Conservation (phyloP, 2,113 vertebrate species). For the Eolophus roseicapilla region DNA sequence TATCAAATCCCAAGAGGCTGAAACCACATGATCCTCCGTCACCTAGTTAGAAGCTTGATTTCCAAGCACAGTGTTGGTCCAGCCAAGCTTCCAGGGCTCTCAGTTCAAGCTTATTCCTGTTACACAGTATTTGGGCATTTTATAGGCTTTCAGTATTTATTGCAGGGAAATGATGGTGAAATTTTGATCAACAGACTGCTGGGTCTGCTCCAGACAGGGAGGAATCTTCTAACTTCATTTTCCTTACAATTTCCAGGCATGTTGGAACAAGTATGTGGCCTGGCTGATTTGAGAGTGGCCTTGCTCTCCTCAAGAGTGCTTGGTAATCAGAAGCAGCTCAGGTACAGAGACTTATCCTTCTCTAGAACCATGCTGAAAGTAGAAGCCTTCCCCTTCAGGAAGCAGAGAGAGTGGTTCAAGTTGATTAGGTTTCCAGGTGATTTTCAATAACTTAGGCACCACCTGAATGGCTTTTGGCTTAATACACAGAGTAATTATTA, state of each 20-base stretch:
- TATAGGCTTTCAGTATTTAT: neutral
- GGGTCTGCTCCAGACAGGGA: neutral
- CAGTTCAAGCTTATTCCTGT: neutral
- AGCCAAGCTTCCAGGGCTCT: neutral
- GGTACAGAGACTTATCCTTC: neutral
- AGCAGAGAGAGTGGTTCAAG: neutral
- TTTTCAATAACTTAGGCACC: conserved; percentile 3
- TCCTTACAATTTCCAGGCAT: neutral
- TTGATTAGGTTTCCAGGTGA: neutral
- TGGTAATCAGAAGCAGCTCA: neutral
- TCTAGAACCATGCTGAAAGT: neutral
- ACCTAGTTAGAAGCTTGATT: neutral
- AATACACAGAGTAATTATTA: neutral
- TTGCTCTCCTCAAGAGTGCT: neutral
- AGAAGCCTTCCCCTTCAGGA: neutral
- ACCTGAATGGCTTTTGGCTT: conserved; percentile 3
- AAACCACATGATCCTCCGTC: neutral
- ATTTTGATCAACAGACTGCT: neutral
- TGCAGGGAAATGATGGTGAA: neutral
- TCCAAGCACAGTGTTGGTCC: neutral
- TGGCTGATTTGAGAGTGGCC: neutral
- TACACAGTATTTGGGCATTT: neutral
- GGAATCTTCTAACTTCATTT: neutral
- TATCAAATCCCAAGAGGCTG: neutral
- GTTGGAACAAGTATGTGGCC: neutral